A percentile compares a stretch with the other conserved stretches of the same genome.
These are phyloP conservation scores for Elysia crispata DNA, from an alignment of 2,888 invertebrate species.

Conservation along the genomic window DNA sequence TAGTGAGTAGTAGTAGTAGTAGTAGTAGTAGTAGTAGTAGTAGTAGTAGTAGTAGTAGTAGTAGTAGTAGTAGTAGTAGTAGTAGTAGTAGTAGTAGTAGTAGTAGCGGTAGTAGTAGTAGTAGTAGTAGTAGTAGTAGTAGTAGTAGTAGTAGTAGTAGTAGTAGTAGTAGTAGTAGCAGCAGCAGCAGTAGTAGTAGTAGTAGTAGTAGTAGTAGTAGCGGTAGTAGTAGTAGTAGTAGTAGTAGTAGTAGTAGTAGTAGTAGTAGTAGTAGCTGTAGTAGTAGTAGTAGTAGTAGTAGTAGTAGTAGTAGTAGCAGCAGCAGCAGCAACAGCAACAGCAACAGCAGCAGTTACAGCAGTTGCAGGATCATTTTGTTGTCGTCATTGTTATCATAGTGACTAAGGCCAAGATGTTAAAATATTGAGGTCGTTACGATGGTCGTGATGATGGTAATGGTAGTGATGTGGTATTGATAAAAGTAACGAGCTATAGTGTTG, in stretches of 20 bases:
- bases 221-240: conserved; percentile 31
- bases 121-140: conserved; percentile 23
- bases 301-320: conserved; percentile 34
- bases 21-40: conserved; percentile 34
- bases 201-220: conserved; percentile 16
- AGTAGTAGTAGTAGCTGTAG: conserved; percentile 29
- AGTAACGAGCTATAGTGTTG: too few relatives aligned
- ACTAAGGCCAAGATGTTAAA: too few relatives aligned
- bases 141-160: conserved; percentile 2
- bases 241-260: conserved; percentile 21
- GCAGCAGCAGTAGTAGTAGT: neutral
- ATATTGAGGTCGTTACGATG: too few relatives aligned
- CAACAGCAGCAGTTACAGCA: too few relatives aligned
- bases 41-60: conserved; percentile 38
- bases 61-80: conserved; percentile 31
- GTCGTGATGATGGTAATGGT: too few relatives aligned
- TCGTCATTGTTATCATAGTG: too few relatives aligned
- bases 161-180: neutral
- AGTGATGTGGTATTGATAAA: too few relatives aligned
- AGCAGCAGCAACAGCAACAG: too few relatives aligned
- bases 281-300: conserved; percentile 38
- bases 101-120: conserved; percentile 31
- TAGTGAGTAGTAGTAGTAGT: too few relatives aligned
- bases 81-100: conserved; percentile 39
- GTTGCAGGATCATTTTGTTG: too few relatives aligned